Evolutionary conservation across 1,140 invertebrate genomes (phyloP), one percentile per base, ranked within the genome.

Genomic region (Eupeodes corollae): DNA sequence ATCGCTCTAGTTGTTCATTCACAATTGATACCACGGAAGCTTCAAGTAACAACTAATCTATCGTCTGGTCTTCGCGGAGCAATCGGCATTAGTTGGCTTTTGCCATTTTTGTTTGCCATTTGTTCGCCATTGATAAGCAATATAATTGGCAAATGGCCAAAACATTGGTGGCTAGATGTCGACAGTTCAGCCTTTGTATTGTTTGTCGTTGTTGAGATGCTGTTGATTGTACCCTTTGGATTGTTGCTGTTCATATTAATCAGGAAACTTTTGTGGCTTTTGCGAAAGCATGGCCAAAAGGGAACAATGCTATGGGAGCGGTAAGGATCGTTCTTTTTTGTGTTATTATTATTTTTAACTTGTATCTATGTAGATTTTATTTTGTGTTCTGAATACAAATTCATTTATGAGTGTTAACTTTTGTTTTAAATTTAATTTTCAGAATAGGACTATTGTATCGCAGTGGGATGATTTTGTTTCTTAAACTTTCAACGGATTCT

Each of bases 381-480:
- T n/a, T n/a, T n/a, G n/a, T n/a, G n/a, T n/a, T n/a, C n/a, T n/a
- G n/a, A n/a, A n/a, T n/a, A n/a, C n/a, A n/a, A n/a, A n/a, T n/a
- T n/a, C n/a, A n/a, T n/a, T n/a, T n/a, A n/a, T n/a, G n/a, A n/a
- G n/a, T n/a, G n/a, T n/a, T n/a, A n/a, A n/a, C n/a, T n/a, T n/a
- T n/a, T n/a, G n/a, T n/a, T n/a, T n/a, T n/a, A n/a, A n/a, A n/a
- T n/a, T n/a, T n/a, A n/a, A n/a, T 47, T 38, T 51, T 16, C 55
- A 80, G 77, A 58, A 62, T 79, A 51, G 73, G 74, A 44, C 67
- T 79, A 59, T 64, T 80, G 45, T 74, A 76, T 58, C 68, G 77
- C 14, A 73, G 75, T n/a, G 76, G 73, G 33, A 63, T 74, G 38
- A 67, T 80, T 48, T 73, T 80, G 53, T 63, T 73, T 49, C 66